These are phyloP conservation scores for Digitonthophagus gazella DNA, from an alignment of 2,888 invertebrate genomes.

Conservation along the genomic window DNA sequence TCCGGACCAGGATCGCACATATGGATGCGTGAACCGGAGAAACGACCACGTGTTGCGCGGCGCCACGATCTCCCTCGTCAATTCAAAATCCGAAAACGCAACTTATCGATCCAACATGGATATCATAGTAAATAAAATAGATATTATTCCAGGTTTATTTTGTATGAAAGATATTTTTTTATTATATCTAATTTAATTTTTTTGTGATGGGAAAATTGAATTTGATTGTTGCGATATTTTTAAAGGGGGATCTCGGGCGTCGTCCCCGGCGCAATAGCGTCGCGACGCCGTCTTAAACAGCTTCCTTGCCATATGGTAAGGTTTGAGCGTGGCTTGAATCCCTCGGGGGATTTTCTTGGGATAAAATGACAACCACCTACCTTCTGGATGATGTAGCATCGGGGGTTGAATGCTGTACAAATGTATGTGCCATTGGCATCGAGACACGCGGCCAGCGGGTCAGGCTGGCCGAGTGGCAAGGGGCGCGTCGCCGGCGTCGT, in stretches of 20 bases:
- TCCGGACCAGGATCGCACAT: not conserved
- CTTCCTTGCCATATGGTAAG: constrained; percentile 3
- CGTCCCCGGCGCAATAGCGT: not conserved
- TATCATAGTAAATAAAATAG: too few species aligned
- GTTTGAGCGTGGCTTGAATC: too few species aligned
- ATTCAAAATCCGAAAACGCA: constrained; percentile 36
- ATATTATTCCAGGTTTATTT: too few species aligned
- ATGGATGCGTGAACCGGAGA: not conserved
- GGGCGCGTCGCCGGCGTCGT: constrained; percentile 33
- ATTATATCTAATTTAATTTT: too few species aligned
- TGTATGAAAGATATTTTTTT: too few species aligned
- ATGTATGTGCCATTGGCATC: constrained; percentile 61
- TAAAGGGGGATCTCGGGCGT: too few species aligned
- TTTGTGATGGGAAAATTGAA: too few species aligned
- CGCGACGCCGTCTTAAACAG: not conserved
- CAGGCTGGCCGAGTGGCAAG: constrained; percentile 28
- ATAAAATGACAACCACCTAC: constrained; percentile 49
- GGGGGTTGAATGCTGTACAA: constrained; percentile 62
- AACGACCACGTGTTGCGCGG: constrained; percentile 42
- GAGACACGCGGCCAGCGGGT: constrained; percentile 52
- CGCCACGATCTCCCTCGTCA: constrained; percentile 27
- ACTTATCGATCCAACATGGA: constrained; percentile 42
- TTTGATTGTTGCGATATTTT: too few species aligned
- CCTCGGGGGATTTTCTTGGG: too few species aligned
- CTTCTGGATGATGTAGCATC: constrained; percentile 66